phyloP scores from a whole-genome alignment of 2,797 vertebrate species.

The Borostomias antarcticus region DNA sequence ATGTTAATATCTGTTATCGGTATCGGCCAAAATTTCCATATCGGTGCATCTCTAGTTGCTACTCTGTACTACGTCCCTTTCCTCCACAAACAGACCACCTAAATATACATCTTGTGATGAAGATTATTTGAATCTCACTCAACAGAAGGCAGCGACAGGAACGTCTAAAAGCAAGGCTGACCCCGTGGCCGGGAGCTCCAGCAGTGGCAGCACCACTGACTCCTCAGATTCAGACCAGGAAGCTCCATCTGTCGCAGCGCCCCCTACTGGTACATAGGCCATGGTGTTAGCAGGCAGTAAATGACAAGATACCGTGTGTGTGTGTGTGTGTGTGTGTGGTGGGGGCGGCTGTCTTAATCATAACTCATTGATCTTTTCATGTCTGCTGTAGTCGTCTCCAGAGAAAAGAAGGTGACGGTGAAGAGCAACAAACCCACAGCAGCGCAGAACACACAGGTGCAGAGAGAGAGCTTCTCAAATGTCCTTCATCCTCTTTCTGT shows the following conservation, averaged over 20 bases:
- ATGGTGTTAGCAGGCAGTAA: too few species aligned
- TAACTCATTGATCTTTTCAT: neutral
- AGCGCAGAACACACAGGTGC: conserved; percentile 21
- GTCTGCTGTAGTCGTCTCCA: conserved; percentile 24
- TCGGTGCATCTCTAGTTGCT: too few species aligned
- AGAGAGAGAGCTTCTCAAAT: conserved; percentile 43
- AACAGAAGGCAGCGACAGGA: conserved; percentile 1
- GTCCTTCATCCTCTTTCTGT: too few species aligned
- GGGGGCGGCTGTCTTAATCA: neutral
- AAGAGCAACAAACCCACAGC: conserved; percentile 24
- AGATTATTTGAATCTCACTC: neutral
- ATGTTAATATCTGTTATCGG: too few species aligned
- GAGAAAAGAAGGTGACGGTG: conserved; percentile 32
- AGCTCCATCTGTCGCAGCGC: conserved; percentile 8
- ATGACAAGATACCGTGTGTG: neutral
- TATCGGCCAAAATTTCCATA: too few species aligned
- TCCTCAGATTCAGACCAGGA: conserved; percentile 10
- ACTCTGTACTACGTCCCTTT: too few species aligned
- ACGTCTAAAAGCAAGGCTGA: neutral
- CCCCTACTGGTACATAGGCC: conserved; percentile 23
- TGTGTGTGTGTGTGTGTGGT: neutral
- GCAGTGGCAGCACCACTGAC: conserved; percentile 3
- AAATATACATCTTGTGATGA: neutral
- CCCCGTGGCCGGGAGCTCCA: neutral
- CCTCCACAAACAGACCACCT: too few species aligned